Evolutionary conservation across 2,113 vertebrate genomes (phyloP), one percentile per base, ranked within the genome.

Genomic region (Nesoenas mayeri): DNA sequence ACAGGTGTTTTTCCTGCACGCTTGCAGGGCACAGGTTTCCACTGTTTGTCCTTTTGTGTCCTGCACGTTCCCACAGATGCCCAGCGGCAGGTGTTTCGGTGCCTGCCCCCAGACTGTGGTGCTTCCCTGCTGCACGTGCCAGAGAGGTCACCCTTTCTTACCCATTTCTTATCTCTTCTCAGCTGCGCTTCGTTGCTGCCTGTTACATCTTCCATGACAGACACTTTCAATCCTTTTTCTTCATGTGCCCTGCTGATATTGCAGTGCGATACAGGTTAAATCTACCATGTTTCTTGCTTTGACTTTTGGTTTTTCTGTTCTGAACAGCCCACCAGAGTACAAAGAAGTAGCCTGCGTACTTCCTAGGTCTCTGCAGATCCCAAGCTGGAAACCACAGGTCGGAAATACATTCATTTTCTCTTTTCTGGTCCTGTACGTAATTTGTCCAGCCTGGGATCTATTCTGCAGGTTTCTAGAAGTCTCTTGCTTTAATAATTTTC

Each of bases 391-490:
- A 34, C 12, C 12, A 2, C 1, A 1, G 54, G 4, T 85, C 53
- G 77, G 3, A 72, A 64, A 56, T 60, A 4, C 14, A 7, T 58
- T 20, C 15, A 3, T 1, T 34, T 75, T 47, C 57, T 67, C 36
- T 62, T 51, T 57, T 56, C 53, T 2, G 8, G 6, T 31, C 47
- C 4, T n/a, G 10, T 1, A 14, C 1, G 0, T 53, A 5, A 40
- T 53, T 42, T 69, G 2, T 61, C 31, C 29, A 77, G 70, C 38
- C 64, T 8, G 29, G 38, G 28, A 28, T 56, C 51, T 69, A 3
- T 83, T 54, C 4, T 75, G 34, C 44, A 31, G 60, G 34, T 64
- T 93, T 96, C 61, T 71, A 28, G 92, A 88, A 89, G 38, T 22
- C 77, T 93, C 54, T 32, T 48, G 50, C 64, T 73, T n/a, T 60